phyloP scores from a whole-genome alignment of 2,113 vertebrate genomes.

The Pan paniscus region DNA sequence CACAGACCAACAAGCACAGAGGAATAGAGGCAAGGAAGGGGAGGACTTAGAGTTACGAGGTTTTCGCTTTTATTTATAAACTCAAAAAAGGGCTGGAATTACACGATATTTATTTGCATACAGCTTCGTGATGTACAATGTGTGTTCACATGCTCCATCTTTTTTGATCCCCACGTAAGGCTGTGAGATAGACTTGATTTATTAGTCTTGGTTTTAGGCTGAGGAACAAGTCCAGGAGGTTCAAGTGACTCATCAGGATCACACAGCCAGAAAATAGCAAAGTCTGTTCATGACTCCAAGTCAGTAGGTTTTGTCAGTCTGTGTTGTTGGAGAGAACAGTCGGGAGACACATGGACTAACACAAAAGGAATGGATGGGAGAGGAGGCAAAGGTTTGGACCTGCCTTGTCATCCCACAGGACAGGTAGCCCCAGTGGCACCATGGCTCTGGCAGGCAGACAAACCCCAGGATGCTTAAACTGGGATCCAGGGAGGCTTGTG shows the following conservation, averaged over 20 bases:
- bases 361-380: neutral
- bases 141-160: accelerated
- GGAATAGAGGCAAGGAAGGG: neutral
- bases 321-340: neutral
- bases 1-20: neutral
- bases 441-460: accelerated
- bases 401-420: neutral
- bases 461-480: neutral
- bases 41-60: neutral
- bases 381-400: too few relatives aligned
- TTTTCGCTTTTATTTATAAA: neutral
- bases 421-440: too few relatives aligned
- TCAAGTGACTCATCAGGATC: neutral
- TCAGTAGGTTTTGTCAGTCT: neutral
- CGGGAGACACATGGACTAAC: too few relatives aligned
- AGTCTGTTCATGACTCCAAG: neutral
- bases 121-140: neutral
- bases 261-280: neutral
- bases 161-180: neutral
- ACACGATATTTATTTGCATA: accelerated
- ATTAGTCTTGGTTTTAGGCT: neutral
- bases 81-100: too few relatives aligned
- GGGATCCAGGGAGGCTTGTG: neutral
- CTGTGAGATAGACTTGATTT: neutral
- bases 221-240: neutral